phyloP scores from a whole-genome alignment of 2,888 invertebrate species.

The Latheticus oryzae region DNA sequence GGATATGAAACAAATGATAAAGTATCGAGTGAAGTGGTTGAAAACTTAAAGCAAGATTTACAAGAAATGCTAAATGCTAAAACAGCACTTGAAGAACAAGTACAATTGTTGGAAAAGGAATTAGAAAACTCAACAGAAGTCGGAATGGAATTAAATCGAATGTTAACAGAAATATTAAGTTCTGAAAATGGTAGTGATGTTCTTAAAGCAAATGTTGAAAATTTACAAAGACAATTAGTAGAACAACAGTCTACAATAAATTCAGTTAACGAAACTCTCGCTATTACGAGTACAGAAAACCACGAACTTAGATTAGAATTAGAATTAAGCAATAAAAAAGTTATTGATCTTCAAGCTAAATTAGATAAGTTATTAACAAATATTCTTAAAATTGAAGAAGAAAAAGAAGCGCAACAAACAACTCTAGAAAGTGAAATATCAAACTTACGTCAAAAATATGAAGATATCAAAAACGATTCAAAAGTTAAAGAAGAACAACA shows the following conservation, averaged over 20 bases:
- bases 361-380: constrained; percentile 62
- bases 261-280: constrained; percentile 67
- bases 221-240: constrained; percentile 74
- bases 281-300: constrained; percentile 69
- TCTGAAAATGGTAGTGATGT: constrained; percentile 75
- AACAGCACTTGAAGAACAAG: constrained; percentile 74
- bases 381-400: constrained; percentile 62
- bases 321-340: constrained; percentile 61
- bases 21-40: constrained; percentile 79
- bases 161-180: constrained; percentile 74
- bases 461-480: constrained; percentile 62
- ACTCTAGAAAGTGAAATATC: constrained; percentile 60
- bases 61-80: constrained; percentile 67
- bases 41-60: constrained; percentile 74
- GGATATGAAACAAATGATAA: constrained; percentile 58
- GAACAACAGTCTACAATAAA: constrained; percentile 72
- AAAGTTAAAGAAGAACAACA: constrained; percentile 66
- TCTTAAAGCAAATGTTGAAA: constrained; percentile 74
- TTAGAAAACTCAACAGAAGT: constrained; percentile 86
- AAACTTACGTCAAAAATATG: constrained; percentile 56
- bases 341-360: constrained; percentile 60
- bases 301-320: constrained; percentile 66
- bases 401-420: constrained; percentile 62
- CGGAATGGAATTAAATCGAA: constrained; percentile 78
- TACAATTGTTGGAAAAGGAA: constrained; percentile 77